Evolutionary conservation across 2,113 vertebrate genomes (phyloP).

Genomic region (Petromus typicus): DNA sequence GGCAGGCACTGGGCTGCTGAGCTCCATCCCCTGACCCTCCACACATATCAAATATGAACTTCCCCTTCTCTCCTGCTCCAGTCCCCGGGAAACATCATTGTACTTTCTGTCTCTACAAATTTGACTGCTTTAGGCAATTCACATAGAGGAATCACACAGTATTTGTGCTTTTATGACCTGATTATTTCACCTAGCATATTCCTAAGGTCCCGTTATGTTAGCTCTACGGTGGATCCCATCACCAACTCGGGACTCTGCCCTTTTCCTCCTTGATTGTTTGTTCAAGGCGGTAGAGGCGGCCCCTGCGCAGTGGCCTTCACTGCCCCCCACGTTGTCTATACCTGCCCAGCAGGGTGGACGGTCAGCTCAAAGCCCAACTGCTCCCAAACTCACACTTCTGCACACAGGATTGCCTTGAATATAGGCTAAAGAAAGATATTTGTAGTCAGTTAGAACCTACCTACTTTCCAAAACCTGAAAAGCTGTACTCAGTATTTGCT

Average conservation of each 20-base stretch:
- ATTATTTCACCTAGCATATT: too few species aligned
- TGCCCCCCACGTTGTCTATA: fast-evolving
- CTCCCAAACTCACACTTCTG: background rate
- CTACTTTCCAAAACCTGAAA: background rate
- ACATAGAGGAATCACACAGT: too few species aligned
- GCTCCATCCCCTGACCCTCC: too few species aligned
- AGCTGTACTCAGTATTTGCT: background rate
- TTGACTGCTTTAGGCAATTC: too few species aligned
- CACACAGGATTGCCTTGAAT: background rate
- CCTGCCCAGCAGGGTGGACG: background rate
- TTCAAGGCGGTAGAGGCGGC: background rate
- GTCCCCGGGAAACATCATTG: too few species aligned
- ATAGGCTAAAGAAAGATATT: background rate
- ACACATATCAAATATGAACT: too few species aligned
- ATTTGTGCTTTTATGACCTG: too few species aligned
- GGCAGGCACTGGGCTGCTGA: too few species aligned
- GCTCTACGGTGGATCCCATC: background rate
- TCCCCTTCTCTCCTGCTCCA: too few species aligned
- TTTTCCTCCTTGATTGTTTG: background rate
- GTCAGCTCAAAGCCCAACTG: background rate
- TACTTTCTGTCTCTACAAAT: too few species aligned
- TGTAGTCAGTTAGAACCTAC: background rate
- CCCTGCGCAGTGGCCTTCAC: background rate
- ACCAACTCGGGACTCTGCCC: background rate
- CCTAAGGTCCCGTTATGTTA: too few species aligned